Evolutionary conservation across 2,888 invertebrate species (phyloP).

Genomic region (Heteromyza rotundicornis): DNA sequence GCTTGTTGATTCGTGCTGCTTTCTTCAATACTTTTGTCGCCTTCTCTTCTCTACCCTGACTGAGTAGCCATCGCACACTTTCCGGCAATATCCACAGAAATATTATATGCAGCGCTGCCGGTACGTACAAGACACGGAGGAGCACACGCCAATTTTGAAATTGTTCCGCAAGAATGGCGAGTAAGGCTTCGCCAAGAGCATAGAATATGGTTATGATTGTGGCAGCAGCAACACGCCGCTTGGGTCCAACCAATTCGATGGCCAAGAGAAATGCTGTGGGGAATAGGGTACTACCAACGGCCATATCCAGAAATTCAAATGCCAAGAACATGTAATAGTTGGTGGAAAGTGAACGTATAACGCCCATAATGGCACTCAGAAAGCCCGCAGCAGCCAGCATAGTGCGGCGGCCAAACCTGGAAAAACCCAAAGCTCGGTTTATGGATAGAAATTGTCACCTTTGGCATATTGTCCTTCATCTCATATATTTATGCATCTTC

Average conservation of each 20-base stretch:
- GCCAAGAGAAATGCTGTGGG: slow-evolving; percentile 75
- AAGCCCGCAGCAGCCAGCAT: slow-evolving; percentile 66
- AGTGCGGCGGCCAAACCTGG: slow-evolving; percentile 67
- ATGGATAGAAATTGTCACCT: too few relatives aligned
- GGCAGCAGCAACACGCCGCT: slow-evolving; percentile 74
- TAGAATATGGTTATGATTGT: slow-evolving; percentile 74
- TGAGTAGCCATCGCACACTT: slow-evolving; percentile 78
- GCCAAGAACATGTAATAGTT: slow-evolving; percentile 73
- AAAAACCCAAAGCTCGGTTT: too few relatives aligned
- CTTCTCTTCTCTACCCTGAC: slow-evolving; percentile 66
- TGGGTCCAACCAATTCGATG: slow-evolving; percentile 79
- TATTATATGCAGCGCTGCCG: slow-evolving; percentile 71
- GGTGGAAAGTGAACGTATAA: slow-evolving; percentile 72
- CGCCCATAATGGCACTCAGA: slow-evolving; percentile 71
- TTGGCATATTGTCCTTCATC: too few relatives aligned
- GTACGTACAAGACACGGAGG: slow-evolving; percentile 71
- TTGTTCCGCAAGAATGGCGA: slow-evolving; percentile 73
- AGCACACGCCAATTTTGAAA: slow-evolving; percentile 73
- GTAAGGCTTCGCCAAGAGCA: slow-evolving; percentile 71
- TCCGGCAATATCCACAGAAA: slow-evolving; percentile 74
- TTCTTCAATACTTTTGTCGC: slow-evolving; percentile 68
- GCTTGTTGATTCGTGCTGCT: slow-evolving; percentile 69
- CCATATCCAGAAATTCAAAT: slow-evolving; percentile 76
- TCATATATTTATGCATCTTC: too few relatives aligned
- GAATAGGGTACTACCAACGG: slow-evolving; percentile 73